Base-by-base conservation (phyloP, 1,140 invertebrate species). In the Holotrichia oblita region DNA sequence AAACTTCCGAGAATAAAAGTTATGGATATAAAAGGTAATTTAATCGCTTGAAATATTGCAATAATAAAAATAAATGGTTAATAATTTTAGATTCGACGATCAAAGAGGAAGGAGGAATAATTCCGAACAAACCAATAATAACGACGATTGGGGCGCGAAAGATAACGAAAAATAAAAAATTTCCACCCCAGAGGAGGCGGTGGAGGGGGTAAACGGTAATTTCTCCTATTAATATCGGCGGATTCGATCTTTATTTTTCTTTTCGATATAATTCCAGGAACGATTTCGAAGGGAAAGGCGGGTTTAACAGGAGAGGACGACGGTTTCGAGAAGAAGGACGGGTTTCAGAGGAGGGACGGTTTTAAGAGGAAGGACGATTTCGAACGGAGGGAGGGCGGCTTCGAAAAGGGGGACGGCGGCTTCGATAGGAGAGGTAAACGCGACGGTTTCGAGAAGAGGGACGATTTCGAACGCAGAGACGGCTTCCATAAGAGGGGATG, bases 11-110 rank as follows among this genome's bases (percentile, higher is more conserved):
- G 12, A 74, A 74, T 9, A 40, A 10, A 44, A 74, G 10, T 74
- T 10, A 74, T 22, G 14, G n/a, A n/a, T 17, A 74, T 44, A 74
- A 42, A 41, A 12, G 73, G 73, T 74, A 41, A 69, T 20, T 69
- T 17, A 48, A 14, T 48, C 7, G 7, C 1, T 48, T 14, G 42
- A 7, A 14, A 14, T 14, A 48, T 48, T 17, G 44, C n/a, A n/a
- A n/a, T n/a, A n/a, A n/a, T n/a, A n/a, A n/a, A n/a, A n/a, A n/a
- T n/a, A n/a, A n/a, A n/a, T n/a, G n/a, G n/a, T n/a, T n/a, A n/a
- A n/a, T n/a, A n/a, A n/a, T n/a, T n/a, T n/a, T n/a, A n/a, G n/a
- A n/a, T n/a, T n/a, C n/a, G n/a, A n/a, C n/a, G n/a, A n/a, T n/a
- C n/a, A n/a, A n/a, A n/a, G 22, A 27, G 12, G 22, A 9, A 20